These are phyloP conservation scores for Eremophila alpestris DNA, from an alignment of 2,797 vertebrate genomes.

Conservation along the genomic window DNA sequence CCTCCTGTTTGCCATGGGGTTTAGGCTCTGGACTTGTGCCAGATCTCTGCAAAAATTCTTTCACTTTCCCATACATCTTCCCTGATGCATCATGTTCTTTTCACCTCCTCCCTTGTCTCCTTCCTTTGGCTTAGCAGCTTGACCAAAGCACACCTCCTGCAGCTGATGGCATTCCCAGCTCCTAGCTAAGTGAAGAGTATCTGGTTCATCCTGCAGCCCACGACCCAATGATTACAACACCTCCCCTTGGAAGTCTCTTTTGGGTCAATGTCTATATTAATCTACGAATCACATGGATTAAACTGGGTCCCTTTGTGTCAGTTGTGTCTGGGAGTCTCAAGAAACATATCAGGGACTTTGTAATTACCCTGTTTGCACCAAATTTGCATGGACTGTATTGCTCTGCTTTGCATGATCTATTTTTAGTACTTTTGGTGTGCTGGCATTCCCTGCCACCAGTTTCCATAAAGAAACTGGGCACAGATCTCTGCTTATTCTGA, in stretches of 20 bases:
- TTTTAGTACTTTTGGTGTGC: background rate
- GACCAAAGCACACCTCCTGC: background rate
- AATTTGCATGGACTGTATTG: background rate
- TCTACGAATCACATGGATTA: background rate
- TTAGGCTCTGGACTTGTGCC: background rate
- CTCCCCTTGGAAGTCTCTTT: background rate
- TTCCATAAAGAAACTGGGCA: background rate
- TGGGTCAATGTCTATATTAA: background rate
- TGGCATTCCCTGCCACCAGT: background rate
- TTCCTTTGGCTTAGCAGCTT: background rate
- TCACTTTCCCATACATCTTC: background rate
- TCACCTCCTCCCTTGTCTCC: background rate
- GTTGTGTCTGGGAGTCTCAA: background rate
- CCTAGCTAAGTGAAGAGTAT: background rate
- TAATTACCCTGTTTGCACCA: background rate
- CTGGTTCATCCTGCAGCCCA: background rate
- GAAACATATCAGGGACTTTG: background rate
- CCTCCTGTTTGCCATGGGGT: background rate
- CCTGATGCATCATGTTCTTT: background rate
- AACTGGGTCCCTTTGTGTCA: background rate
- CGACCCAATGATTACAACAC: background rate
- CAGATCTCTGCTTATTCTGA: background rate
- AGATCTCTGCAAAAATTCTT: background rate
- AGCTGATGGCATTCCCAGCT: background rate
- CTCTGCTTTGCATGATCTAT: background rate